phyloP scores from a whole-genome alignment of 2,888 invertebrate genomes.

The Limulus polyphemus region DNA sequence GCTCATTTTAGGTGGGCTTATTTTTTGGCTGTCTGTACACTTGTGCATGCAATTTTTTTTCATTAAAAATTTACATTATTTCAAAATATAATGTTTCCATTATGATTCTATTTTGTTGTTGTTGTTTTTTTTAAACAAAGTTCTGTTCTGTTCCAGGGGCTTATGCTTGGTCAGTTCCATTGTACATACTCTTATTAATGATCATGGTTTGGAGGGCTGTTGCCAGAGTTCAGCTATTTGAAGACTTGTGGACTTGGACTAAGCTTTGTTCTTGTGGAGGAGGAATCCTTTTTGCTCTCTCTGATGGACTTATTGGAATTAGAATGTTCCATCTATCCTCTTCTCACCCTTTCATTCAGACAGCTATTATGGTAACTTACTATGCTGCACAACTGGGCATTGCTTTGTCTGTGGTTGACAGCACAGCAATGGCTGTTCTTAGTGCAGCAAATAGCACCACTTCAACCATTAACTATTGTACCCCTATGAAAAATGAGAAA shows the following conservation, averaged over 20 bases:
- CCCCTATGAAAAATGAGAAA: not conserved
- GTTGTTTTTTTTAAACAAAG: not conserved
- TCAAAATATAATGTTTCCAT: too few relatives aligned
- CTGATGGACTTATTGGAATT: slow-evolving; percentile 66
- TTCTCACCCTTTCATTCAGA: slow-evolving; percentile 23
- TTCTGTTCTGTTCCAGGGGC: not conserved
- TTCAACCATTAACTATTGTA: not conserved
- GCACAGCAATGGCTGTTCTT: slow-evolving; percentile 23
- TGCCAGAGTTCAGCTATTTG: slow-evolving; percentile 49
- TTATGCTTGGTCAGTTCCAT: slow-evolving; percentile 42
- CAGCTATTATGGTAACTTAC: slow-evolving; percentile 73
- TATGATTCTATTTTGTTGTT: not conserved
- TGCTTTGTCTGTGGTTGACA: slow-evolving; percentile 55
- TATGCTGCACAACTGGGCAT: slow-evolving; percentile 77
- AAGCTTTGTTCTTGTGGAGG: slow-evolving; percentile 55
- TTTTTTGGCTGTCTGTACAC: too few relatives aligned
- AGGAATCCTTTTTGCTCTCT: slow-evolving; percentile 59
- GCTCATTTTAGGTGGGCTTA: too few relatives aligned
- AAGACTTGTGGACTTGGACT: slow-evolving; percentile 54
- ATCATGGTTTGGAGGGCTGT: slow-evolving; percentile 73
- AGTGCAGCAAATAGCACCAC: slow-evolving; percentile 4
- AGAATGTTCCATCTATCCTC: slow-evolving; percentile 49
- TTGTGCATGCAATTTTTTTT: too few relatives aligned
- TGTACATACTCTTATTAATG: slow-evolving; percentile 57
- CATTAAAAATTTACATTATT: too few relatives aligned